These are phyloP conservation scores for Cariama cristata DNA, from an alignment of 2,113 vertebrate species.

Conservation along the genomic window DNA sequence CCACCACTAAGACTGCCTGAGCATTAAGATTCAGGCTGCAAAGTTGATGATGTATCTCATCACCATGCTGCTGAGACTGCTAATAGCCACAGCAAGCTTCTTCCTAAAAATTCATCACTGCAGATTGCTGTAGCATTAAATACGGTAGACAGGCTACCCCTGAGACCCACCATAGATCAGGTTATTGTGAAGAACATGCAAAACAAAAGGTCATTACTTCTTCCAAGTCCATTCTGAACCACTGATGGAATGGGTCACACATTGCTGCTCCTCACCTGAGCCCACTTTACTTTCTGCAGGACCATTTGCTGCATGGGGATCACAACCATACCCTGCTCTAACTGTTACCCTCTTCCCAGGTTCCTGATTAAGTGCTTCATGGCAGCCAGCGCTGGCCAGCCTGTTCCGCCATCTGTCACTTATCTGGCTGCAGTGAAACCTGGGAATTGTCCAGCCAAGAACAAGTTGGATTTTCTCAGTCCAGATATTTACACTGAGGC, in stretches of 20 bases:
- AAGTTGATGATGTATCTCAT: background rate
- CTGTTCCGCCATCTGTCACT: constrained; percentile 67
- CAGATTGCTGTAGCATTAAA: background rate
- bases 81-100: constrained; percentile 2
- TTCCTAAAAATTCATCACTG: background rate
- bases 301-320: fast-evolving
- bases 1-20: background rate
- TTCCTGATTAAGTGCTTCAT: constrained; percentile 80
- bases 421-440: constrained; percentile 64
- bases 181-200: background rate
- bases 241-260: background rate
- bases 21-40: background rate
- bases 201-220: background rate
- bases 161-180: background rate
- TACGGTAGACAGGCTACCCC: background rate
- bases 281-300: background rate
- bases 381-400: constrained; percentile 10
- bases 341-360: constrained; percentile 46
- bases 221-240: background rate
- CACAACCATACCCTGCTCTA: background rate
- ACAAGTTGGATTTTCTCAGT: constrained; percentile 71
- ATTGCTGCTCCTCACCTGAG: background rate
- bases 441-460: constrained; percentile 63
- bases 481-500: constrained; percentile 73
- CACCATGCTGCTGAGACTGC: background rate